These are phyloP conservation scores for Antennarius maculatus DNA, from an alignment of 2,797 vertebrate species.

Conservation along the genomic window DNA sequence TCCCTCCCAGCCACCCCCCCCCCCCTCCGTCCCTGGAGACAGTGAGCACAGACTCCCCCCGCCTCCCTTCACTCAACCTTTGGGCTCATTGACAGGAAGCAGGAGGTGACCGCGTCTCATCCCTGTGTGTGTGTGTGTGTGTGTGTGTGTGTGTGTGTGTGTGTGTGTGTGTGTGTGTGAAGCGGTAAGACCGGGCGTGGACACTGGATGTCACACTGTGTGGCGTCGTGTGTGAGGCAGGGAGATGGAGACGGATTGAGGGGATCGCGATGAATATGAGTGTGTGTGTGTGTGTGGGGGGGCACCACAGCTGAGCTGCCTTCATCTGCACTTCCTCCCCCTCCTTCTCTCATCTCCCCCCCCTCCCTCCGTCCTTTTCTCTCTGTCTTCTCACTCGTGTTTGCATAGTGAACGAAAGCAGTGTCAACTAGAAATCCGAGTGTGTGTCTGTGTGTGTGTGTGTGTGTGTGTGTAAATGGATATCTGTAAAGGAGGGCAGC, in stretches of 20 bases:
- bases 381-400: constrained; percentile 57
- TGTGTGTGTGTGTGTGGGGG: constrained; percentile 59
- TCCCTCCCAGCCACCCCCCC: constrained; percentile 31
- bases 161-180: constrained; percentile 42
- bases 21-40: constrained; percentile 58
- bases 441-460: constrained; percentile 6
- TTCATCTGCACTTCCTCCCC: constrained; percentile 53
- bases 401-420: constrained; percentile 54
- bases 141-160: constrained; percentile 43
- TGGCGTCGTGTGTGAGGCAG: constrained; percentile 45
- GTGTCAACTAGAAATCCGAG: constrained; percentile 59
- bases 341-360: constrained; percentile 26
- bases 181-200: constrained; percentile 20
- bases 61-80: constrained; percentile 54
- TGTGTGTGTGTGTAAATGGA: constrained; percentile 66
- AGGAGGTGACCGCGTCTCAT: constrained; percentile 80
- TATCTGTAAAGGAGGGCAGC: constrained; percentile 64
- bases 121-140: constrained; percentile 65
- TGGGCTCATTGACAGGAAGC: constrained; percentile 75
- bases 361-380: constrained; percentile 2
- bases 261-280: constrained; percentile 62
- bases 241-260: constrained; percentile 42
- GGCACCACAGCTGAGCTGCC: constrained; percentile 65
- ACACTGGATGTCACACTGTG: constrained; percentile 41
- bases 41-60: constrained; percentile 53